Evolutionary conservation across 2,888 invertebrate species (phyloP), one percentile per base, ranked within the genome.

Genomic region (Electrophaes corylata): DNA sequence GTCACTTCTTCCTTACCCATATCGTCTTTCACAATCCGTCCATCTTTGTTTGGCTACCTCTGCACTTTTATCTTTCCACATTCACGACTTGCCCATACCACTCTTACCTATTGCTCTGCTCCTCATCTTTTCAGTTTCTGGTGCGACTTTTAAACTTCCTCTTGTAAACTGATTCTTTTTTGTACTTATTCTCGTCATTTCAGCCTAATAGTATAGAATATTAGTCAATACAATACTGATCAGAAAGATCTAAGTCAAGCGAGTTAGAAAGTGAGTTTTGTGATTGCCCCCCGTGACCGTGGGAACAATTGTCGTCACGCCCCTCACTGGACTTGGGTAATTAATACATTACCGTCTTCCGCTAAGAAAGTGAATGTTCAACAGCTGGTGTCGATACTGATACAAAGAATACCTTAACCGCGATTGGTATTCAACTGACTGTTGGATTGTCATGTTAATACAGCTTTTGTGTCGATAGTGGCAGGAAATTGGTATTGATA

Each of bases 211-310:
- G n/a, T n/a, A n/a, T n/a, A n/a, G n/a, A n/a, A n/a, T n/a, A n/a
- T n/a, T 6, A 29, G 10, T 10, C 10, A 29, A 10, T 14, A 14
- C 19, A 26, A 29, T 26, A 43, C 50, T 37, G 19, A 52, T 41
- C 35, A 41, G 33, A 29, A 29, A 51, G 35, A 53, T 39, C 37
- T 51, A 62, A 55, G 50, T 48, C 16, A 46, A 46, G 54, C 39
- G 55, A 57, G 51, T 59, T 67, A 66, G 66, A 70, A 67, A 70
- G 69, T 62, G 61, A 66, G 49, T 52, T 57, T 49, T 37, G 50
- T 57, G 60, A 47, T 55, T 52, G 57, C 45, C 54, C 53, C 53
- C 60, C 64, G 62, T 57, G 60, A 62, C 67, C 64, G 67, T 70
- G 69, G 56, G 65, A 70, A 64, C 60, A 48, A 47, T 41, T 35